phyloP scores from a whole-genome alignment of 2,888 invertebrate species.

The Leptura quadrifasciata region DNA sequence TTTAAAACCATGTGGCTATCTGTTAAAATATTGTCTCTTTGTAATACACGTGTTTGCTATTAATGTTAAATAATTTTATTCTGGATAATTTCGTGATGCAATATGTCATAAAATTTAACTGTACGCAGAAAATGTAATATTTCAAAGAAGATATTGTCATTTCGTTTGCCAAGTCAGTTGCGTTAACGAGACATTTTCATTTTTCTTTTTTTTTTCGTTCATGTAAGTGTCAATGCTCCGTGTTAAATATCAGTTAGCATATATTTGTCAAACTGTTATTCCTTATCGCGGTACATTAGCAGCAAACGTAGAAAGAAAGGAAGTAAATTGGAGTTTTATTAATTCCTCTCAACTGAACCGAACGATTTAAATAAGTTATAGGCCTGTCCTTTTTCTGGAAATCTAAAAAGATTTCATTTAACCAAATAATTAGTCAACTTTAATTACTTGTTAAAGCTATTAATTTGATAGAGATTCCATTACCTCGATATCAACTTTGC shows the following conservation, averaged over 20 bases:
- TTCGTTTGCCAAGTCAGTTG: no score
- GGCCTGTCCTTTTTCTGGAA: not conserved
- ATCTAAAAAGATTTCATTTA: not conserved
- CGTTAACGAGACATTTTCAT: no score
- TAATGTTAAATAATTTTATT: no score
- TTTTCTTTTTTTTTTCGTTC: no score
- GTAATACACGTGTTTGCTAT: no score
- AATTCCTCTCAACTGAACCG: slow-evolving; percentile 18
- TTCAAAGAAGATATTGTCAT: no score
- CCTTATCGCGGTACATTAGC: not conserved
- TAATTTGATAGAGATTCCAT: not conserved
- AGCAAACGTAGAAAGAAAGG: not conserved
- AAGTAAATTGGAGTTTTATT: slow-evolving; percentile 18
- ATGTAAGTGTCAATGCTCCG: no score
- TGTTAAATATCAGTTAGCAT: not conserved
- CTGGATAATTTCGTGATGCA: no score
- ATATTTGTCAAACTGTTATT: not conserved
- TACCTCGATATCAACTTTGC: not conserved
- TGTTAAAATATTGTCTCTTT: no score
- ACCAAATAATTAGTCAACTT: not conserved
- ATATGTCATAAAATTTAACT: no score
- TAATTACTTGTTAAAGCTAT: slow-evolving; percentile 7
- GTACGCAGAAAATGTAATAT: no score
- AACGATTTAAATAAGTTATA: slow-evolving; percentile 24
- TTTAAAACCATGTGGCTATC: no score